A percentile compares a stretch with the other conserved stretches of the same genome.
Evolutionary conservation across 2,888 invertebrate species (phyloP).

Genomic region (Drosophila conformis): DNA sequence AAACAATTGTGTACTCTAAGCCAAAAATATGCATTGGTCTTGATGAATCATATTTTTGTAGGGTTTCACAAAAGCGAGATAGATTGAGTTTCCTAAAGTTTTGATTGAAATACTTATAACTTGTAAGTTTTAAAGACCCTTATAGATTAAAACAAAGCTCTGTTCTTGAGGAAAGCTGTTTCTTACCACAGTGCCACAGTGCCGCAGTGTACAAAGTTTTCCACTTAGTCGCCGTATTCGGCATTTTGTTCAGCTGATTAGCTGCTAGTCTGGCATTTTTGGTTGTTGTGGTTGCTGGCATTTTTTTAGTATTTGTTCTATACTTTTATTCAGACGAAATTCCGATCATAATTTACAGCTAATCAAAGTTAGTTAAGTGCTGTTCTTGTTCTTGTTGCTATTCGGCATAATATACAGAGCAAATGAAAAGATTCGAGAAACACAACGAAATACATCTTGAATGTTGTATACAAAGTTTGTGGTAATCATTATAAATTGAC

Average conservation of each 20-base stretch:
- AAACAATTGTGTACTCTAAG: not conserved
- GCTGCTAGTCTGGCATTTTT: conserved; percentile 28
- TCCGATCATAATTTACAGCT: conserved; percentile 26
- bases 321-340: conserved; percentile 18
- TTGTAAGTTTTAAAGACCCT: not conserved
- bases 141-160: not conserved
- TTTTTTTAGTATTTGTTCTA: not conserved
- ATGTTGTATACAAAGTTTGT: conserved; percentile 20
- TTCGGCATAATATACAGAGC: not conserved
- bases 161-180: not conserved
- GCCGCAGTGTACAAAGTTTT: conserved; percentile 20
- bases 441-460: not conserved
- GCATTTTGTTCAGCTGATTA: conserved; percentile 51
- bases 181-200: conserved; percentile 19
- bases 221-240: conserved; percentile 34
- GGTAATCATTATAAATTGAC: conserved; percentile 31
- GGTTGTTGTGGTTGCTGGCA: not conserved
- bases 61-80: not conserved
- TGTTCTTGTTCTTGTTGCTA: conserved; percentile 4
- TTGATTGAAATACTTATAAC: not conserved
- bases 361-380: conserved; percentile 39
- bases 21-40: not conserved
- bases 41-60: not conserved
- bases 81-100: not conserved
- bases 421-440: not conserved